These are phyloP conservation scores for Pyrrhosoma nymphula DNA, from an alignment of 2,888 invertebrate genomes.

Conservation along the genomic window DNA sequence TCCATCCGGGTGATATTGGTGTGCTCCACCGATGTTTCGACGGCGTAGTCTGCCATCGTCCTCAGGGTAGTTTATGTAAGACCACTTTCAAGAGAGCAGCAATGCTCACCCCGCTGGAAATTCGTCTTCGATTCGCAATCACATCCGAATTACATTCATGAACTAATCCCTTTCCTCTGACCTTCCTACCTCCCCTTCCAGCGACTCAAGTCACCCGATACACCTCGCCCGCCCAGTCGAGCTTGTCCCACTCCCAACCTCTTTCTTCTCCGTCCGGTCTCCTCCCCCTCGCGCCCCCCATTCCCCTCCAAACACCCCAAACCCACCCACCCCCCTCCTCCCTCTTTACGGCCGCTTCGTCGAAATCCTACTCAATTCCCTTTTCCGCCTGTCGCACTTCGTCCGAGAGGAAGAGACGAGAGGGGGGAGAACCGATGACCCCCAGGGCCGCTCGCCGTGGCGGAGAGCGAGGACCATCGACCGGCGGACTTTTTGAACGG, in stretches of 20 bases:
- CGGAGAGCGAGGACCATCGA: too few relatives aligned
- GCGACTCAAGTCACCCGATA: not conserved
- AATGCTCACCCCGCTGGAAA: not conserved
- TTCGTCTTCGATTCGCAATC: not conserved
- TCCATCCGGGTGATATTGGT: too few relatives aligned
- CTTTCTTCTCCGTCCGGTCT: not conserved
- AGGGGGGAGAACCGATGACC: not conserved
- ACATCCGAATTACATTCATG: not conserved
- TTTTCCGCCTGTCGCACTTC: conserved; percentile 44
- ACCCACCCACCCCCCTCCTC: not conserved
- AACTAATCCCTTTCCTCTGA: not conserved
- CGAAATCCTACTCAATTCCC: not conserved
- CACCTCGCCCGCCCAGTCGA: not conserved
- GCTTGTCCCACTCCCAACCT: too few relatives aligned
- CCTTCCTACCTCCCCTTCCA: not conserved
- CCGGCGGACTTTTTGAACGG: too few relatives aligned
- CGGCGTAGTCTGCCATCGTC: too few relatives aligned
- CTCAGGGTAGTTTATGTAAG: too few relatives aligned
- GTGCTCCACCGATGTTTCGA: too few relatives aligned
- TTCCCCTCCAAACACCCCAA: not conserved
- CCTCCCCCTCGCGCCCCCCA: not conserved
- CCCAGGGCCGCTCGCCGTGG: not conserved
- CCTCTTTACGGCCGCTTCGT: not conserved
- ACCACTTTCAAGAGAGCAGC: too few relatives aligned
- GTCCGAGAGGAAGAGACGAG: not conserved